phyloP scores from a whole-genome alignment of 2,113 vertebrate species.

The Xenopus tropicalis region DNA sequence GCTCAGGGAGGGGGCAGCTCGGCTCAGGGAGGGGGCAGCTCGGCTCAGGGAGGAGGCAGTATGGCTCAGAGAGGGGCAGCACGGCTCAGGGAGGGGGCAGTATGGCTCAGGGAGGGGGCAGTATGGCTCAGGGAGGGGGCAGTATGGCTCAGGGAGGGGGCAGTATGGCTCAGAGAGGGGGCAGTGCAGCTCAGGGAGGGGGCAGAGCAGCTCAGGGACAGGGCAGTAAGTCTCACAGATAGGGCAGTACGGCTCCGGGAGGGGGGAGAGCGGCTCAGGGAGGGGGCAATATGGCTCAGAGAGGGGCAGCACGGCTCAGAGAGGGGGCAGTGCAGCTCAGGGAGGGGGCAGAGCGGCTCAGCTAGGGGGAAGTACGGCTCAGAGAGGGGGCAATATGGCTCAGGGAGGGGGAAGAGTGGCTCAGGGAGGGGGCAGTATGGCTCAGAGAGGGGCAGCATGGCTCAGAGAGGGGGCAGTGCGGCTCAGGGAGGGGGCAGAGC shows the following conservation, averaged over 20 bases:
- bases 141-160: conserved; percentile 6
- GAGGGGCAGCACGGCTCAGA: not conserved
- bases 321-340: conserved; percentile 2
- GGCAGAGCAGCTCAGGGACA: too few species aligned
- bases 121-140: conserved; percentile 8
- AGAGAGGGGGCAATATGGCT: conserved; percentile 1
- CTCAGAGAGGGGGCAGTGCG: conserved; percentile 4
- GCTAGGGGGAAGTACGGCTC: not conserved
- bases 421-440: conserved; percentile 12
- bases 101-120: conserved; percentile 6
- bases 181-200: conserved; percentile 5
- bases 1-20: conserved; percentile 6
- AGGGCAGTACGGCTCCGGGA: conserved; percentile 11
- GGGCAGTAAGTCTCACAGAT: too few species aligned
- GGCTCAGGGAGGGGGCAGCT: conserved; percentile 9
- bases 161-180: conserved; percentile 3
- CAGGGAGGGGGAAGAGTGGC: conserved; percentile 2
- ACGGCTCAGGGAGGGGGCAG: conserved; percentile 7
- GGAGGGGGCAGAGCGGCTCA: conserved; percentile 2
- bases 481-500: conserved; percentile 6
- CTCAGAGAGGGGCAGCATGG: too few species aligned
- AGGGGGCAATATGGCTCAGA: too few species aligned
- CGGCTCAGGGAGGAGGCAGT: conserved; percentile 8
- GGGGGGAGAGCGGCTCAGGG: conserved; percentile 4
- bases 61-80: too few species aligned